Evolutionary conservation across 2,888 invertebrate genomes (phyloP).

Genomic region (Operophtera brumata): DNA sequence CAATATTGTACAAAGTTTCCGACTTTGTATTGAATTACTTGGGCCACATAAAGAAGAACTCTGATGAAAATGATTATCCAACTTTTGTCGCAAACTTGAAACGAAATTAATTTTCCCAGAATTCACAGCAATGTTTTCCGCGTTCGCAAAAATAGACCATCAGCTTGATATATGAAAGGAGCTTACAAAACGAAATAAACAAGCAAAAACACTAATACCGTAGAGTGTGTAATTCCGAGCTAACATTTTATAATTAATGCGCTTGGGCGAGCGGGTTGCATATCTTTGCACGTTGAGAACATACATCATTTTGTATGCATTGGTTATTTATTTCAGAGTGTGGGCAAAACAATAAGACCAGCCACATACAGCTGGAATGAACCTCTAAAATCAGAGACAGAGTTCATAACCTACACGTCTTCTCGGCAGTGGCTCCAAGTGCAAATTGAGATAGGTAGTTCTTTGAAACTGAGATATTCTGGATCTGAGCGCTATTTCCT

Average conservation of each 20-base stretch:
- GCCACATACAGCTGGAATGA: too few relatives aligned
- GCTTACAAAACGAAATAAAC: constrained; percentile 24
- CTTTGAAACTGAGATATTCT: too few relatives aligned
- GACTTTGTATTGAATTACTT: constrained; percentile 13
- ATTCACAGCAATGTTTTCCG: constrained; percentile 12
- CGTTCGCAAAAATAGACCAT: constrained; percentile 15
- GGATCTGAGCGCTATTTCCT: too few relatives aligned
- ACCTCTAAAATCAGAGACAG: too few relatives aligned
- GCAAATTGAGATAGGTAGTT: too few relatives aligned
- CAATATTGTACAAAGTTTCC: background rate
- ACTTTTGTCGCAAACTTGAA: constrained; percentile 15
- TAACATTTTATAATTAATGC: constrained; percentile 60
- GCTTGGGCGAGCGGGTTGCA: constrained; percentile 47
- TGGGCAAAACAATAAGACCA: constrained; percentile 44
- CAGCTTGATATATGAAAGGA: constrained; percentile 20
- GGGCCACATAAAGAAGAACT: constrained; percentile 3
- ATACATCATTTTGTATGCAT: constrained; percentile 71
- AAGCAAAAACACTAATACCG: constrained; percentile 31
- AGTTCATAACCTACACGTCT: too few relatives aligned
- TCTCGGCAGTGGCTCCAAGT: too few relatives aligned
- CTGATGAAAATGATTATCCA: constrained; percentile 13
- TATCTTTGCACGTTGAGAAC: constrained; percentile 49
- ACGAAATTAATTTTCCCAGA: constrained; percentile 16
- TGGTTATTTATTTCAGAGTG: constrained; percentile 52
- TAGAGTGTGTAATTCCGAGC: constrained; percentile 30